Percentiles rank a stretch among this genome's conserved stretches.
Evolutionary conservation across 2,888 invertebrate genomes (phyloP).

Genomic region (Monochamus alternatus): DNA sequence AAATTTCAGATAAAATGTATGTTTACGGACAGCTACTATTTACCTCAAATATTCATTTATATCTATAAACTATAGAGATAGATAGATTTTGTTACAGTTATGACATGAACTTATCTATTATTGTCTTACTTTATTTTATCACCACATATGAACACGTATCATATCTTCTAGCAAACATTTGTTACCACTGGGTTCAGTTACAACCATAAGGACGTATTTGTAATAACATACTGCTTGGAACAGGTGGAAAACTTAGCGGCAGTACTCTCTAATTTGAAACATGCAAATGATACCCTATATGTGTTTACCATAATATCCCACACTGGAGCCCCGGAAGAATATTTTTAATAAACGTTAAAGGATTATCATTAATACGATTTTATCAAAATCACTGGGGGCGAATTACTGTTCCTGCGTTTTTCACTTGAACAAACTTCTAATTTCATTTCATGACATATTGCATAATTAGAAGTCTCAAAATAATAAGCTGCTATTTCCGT

Average conservation of each 20-base stretch:
- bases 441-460: constrained; percentile 27
- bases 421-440: constrained; percentile 7
- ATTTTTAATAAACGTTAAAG: constrained; percentile 42
- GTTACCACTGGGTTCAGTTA: too few species aligned
- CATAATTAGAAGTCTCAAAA: constrained; percentile 26
- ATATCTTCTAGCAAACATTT: not conserved
- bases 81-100: too few species aligned
- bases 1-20: too few species aligned
- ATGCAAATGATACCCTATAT: constrained; percentile 12
- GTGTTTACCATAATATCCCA: constrained; percentile 22
- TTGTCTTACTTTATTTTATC: too few species aligned
- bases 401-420: constrained; percentile 16
- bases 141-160: not conserved
- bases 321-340: constrained; percentile 45
- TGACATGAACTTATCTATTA: too few species aligned
- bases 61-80: too few species aligned
- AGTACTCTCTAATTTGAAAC: constrained; percentile 27
- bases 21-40: too few species aligned
- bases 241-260: constrained; percentile 20
- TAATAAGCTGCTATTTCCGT: not conserved
- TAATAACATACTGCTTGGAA: not conserved
- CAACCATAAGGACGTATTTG: too few species aligned
- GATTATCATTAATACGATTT: constrained; percentile 44
- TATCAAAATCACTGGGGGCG: constrained; percentile 25
- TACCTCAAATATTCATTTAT: too few species aligned